Conservation (phyloP, 2,797 vertebrate species). For the Hydrophis major region DNA sequence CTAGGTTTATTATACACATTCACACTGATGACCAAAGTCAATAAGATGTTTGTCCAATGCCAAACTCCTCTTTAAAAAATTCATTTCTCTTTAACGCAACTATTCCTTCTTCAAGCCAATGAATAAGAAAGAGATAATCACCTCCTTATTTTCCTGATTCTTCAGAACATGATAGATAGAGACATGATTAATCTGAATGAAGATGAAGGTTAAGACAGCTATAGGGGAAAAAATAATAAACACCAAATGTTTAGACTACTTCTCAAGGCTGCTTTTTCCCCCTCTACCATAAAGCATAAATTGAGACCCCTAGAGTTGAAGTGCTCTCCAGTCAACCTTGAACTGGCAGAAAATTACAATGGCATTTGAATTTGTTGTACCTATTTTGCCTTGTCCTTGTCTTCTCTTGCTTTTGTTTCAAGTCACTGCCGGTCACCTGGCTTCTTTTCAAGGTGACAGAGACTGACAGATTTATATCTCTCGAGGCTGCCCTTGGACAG, state of each 20-base stretch:
- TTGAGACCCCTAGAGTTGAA: background rate
- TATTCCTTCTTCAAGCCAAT: conserved; percentile 45
- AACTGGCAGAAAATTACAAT: background rate
- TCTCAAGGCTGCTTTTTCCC: background rate
- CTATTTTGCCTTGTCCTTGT: background rate
- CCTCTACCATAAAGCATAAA: background rate
- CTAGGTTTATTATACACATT: background rate
- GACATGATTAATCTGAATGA: conserved; percentile 68
- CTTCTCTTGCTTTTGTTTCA: background rate
- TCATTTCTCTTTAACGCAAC: background rate
- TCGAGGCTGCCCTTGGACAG: background rate
- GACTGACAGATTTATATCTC: background rate
- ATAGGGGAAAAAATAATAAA: conserved; percentile 70
- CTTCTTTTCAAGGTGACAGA: background rate
- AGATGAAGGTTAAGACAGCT: conserved; percentile 73
- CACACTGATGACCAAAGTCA: background rate
- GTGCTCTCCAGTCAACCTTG: background rate
- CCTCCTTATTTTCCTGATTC: background rate
- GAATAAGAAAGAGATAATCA: conserved; percentile 6
- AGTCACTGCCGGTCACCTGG: background rate
- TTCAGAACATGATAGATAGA: conserved; percentile 61
- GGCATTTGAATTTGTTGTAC: background rate
- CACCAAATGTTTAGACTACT: conserved; percentile 46
- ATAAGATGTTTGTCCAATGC: background rate
- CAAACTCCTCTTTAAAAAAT: conserved; percentile 11